Evolutionary conservation across 2,888 invertebrate genomes (phyloP).

Genomic region (Monopis laevigella): DNA sequence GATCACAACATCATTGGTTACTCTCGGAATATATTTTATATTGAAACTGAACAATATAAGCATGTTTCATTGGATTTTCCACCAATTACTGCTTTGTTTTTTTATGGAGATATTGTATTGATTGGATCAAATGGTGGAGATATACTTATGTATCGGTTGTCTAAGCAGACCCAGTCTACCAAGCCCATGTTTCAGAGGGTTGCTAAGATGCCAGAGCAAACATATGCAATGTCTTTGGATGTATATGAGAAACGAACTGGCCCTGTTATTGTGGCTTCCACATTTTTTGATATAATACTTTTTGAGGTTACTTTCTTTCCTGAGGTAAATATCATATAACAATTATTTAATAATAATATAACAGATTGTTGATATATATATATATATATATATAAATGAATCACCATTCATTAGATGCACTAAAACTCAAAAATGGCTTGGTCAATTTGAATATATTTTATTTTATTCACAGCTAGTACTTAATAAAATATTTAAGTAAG

Average conservation of each 20-base stretch:
- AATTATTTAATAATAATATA: background rate
- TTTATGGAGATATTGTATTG: slow-evolving; percentile 43
- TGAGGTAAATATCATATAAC: slow-evolving; percentile 31
- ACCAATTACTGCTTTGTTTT: slow-evolving; percentile 44
- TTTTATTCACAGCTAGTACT: no score
- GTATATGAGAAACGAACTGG: slow-evolving; percentile 43
- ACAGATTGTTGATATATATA: no score
- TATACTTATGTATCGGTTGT: slow-evolving; percentile 41
- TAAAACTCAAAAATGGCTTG: no score
- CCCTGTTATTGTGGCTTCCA: slow-evolving; percentile 39
- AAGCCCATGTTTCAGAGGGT: slow-evolving; percentile 39
- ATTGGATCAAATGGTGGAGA: slow-evolving; percentile 39
- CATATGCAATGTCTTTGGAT: slow-evolving; percentile 44
- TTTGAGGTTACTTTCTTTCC: slow-evolving; percentile 44
- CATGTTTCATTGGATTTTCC: slow-evolving; percentile 40
- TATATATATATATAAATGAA: no score
- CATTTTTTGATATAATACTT: slow-evolving; percentile 39
- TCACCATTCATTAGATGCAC: no score
- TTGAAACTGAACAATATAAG: slow-evolving; percentile 39
- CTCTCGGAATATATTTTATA: slow-evolving; percentile 44
- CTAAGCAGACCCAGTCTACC: slow-evolving; percentile 32
- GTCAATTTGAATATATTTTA: no score
- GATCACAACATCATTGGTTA: slow-evolving; percentile 46
- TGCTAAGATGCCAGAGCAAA: slow-evolving; percentile 36
- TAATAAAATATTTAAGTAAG: no score